Evolutionary conservation across 2,888 invertebrate genomes (phyloP), one percentile per base, ranked within the genome.

Genomic region (Nudaria mundana): DNA sequence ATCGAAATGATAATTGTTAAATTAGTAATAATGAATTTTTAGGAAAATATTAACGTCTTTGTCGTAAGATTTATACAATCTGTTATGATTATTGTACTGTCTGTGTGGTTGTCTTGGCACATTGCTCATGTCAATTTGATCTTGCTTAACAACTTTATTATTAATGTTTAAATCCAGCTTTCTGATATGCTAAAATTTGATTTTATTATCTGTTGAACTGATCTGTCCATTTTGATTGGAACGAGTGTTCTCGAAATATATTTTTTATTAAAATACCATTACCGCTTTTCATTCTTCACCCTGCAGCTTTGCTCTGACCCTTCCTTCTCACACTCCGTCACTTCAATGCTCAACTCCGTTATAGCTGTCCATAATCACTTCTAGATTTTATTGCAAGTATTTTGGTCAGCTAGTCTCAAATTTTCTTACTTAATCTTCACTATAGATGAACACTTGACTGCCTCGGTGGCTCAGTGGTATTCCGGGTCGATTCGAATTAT

Each of bases 271-370:
- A 81, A 82, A 81, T 72, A 71, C 71, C 77, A 74, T 78, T 71
- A 57, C n/a, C 68, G 85, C 84, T 85, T 88, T 88, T 87, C 77
- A 87, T 87, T 87, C 66, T 71, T 73, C 74, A 71, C 64, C 82
- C 81, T 52, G 79, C 77, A 71, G 80, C 69, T 71, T 67, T 56
- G 76, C 76, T 30, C 30, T 65, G 51, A 43, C 58, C 66, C 70
- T 67, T 65, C 61, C 59, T 67, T 58, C 53, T 39, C 49, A 44
- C 48, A 50, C 37, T 34, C 49, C 52, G 47, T 54, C 11, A 41
- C 52, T 48, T 56, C 37, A 42, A 38, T 30, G 45, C 47, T 41
- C 37, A 35, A 22, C 16, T 4, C 14, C n/a, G 5, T 15, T 28
- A 15, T 30, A 37, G 22, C 39, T 42, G 40, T 43, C 37, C 46